Conservation (phyloP, 2,113 vertebrate genomes). For the Sceloporus undulatus region DNA sequence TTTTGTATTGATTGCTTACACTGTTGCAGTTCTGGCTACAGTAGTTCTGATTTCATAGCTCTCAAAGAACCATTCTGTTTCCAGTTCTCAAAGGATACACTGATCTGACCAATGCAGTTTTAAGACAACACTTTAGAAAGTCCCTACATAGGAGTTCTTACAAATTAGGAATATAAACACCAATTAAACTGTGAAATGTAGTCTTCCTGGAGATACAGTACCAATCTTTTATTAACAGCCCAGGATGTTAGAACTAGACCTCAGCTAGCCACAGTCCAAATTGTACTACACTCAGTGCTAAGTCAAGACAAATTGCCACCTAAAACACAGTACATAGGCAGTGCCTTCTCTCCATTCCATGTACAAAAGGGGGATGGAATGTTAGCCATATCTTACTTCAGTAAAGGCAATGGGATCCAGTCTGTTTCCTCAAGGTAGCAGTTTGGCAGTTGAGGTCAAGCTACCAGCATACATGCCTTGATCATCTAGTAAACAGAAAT, state of each 20-base stretch:
- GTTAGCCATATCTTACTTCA: no score
- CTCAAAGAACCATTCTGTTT: background rate
- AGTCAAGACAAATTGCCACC: no score
- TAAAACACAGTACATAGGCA: no score
- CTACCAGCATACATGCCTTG: no score
- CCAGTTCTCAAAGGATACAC: background rate
- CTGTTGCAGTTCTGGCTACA: background rate
- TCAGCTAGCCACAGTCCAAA: background rate
- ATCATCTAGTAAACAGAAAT: no score
- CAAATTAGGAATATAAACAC: background rate
- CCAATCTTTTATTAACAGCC: background rate
- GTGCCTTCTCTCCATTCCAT: no score
- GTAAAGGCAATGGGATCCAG: no score
- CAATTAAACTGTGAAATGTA: background rate
- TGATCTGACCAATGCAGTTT: background rate
- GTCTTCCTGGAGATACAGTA: background rate
- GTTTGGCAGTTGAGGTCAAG: no score
- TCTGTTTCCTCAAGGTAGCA: no score
- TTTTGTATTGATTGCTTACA: constrained; percentile 8
- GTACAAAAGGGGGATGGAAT: no score
- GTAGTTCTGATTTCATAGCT: background rate
- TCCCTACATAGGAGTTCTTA: background rate
- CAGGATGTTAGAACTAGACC: background rate
- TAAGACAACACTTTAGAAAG: background rate
- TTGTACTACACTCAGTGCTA: no score